phyloP scores from a whole-genome alignment of 2,888 invertebrate genomes.

The Chrysina gloriosa region DNA sequence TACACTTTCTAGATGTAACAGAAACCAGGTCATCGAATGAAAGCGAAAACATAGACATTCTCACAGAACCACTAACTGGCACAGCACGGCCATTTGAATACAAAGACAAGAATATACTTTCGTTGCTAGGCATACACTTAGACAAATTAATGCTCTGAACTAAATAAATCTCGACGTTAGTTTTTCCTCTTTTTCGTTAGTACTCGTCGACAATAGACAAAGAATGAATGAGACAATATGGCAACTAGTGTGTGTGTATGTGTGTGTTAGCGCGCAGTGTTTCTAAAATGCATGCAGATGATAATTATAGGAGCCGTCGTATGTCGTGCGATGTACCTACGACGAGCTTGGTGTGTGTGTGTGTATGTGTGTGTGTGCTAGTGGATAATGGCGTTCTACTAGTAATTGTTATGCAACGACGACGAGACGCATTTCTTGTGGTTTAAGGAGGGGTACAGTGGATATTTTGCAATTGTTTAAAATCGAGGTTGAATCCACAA shows the following conservation, averaged over 20 bases:
- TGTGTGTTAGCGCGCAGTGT: no score
- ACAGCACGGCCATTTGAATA: conserved; percentile 61
- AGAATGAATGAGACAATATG: conserved; percentile 22
- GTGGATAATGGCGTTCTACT: neutral
- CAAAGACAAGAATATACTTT: conserved; percentile 53
- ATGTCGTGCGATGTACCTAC: neutral
- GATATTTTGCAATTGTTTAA: no score
- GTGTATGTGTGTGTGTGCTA: neutral
- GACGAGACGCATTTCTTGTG: neutral
- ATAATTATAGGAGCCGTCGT: conserved; percentile 4
- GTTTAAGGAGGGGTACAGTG: no score
- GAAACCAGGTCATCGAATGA: conserved; percentile 64
- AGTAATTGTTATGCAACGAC: neutral
- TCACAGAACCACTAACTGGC: conserved; percentile 55
- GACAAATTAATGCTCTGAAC: conserved; percentile 37
- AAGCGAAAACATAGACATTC: conserved; percentile 63
- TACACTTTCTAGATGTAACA: conserved; percentile 64
- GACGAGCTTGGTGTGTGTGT: no score
- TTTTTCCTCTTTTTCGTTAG: neutral
- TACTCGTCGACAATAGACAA: conserved; percentile 23
- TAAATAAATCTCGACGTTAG: conserved; percentile 6
- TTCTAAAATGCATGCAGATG: neutral
- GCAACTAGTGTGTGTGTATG: no score
- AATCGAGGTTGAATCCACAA: no score
- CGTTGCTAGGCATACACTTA: conserved; percentile 37